Base-by-base conservation (phyloP, 1,140 invertebrate genomes). In the Ceratitis capitata region DNA sequence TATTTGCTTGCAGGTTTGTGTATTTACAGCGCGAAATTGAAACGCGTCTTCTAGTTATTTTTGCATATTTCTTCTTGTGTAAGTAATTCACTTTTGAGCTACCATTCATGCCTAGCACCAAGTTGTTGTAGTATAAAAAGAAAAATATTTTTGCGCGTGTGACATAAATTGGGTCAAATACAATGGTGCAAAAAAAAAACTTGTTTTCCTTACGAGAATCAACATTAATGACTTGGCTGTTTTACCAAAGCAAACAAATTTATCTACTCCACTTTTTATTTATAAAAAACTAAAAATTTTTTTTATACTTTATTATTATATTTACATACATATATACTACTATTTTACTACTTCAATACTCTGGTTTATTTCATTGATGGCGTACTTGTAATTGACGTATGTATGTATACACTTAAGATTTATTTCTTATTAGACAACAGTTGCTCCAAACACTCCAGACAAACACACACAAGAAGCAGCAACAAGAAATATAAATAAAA, bases 131-230 rank as follows among this genome's bases (percentile, higher is more conserved):
- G n/a, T n/a, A n/a, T n/a, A n/a, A n/a, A 4, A 78, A 78, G 23
- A 78, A 47, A 10, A 23, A 47, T 78, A 78, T 26, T 45, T 3
- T 19, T 23, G 39, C 39, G 42, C 39, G 3, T 78, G 39, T 26
- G 69, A 39, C 7, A 19, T 35, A 78, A 78, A 78, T 78, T 78
- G 39, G 69, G 69, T 78, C 69, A 78, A 14, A 78, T 45, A 7
- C 39, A 26, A 74, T 16, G 4, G 4, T 39, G 35, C 69, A 45
- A 0, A 6, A 47, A 19, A 12, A 78, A 78, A 78, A 78, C 69
- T 45, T 45, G 69, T 78, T 78, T 74, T 78, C 32, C n/a, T 23
- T 10, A 26, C 69, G 6, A 78, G 69, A 78, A 78, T 78, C 10
- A 42, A 14, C 39, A 39, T 9, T n/a, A 78, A 78, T 47, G 39